Base-by-base conservation (phyloP, 1,140 invertebrate genomes). In the Drosophila sulfurigaster region DNA sequence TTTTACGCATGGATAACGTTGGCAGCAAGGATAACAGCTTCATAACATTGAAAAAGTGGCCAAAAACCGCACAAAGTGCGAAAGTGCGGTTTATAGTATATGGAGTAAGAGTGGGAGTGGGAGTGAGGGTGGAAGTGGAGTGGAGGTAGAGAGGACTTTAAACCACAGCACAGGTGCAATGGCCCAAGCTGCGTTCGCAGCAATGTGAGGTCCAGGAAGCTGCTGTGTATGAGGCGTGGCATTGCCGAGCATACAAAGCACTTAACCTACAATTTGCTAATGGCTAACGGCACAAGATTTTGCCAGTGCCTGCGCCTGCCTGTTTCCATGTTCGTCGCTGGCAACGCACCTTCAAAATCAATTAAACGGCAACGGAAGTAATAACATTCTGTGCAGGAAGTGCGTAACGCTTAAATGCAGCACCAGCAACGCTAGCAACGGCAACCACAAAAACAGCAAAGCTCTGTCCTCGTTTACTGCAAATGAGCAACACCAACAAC, bases 331-430 rank as follows among this genome's bases (percentile, higher is more conserved):
- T 46, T 74, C 35, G 66, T 57, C 8, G 46, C 16, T 69, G n/a
- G 64, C 49, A 52, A 89, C 60, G 78, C 83, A 85, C 85, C 85
- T 88, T 88, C 85, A 74, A 89, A 88, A 88, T 88, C 85, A 88
- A 88, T 88, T 89, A 88, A 88, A 89, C 51, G 85, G 78, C 85
- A 88, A 81, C 85, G 85, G 85, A 88, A 85, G 85, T 89, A 88
- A 88, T 89, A 88, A 89, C 85, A 89, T 85, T 88, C 71, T 80
- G 71, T 71, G 65, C 83, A 82, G 83, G 83, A 88, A 88, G 83
- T 88, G 83, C 80, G 85, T 89, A 83, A 67, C 81, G 83, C 65
- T 87, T 86, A 86, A 86, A 81, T 86, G 82, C 81, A 81, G 79
- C 81, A 63, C 11, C 58, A 70, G 32, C 45, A 70, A n/a, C 58